phyloP scores from a whole-genome alignment of 2,113 vertebrate genomes.

The Callocephalon fimbriatum region DNA sequence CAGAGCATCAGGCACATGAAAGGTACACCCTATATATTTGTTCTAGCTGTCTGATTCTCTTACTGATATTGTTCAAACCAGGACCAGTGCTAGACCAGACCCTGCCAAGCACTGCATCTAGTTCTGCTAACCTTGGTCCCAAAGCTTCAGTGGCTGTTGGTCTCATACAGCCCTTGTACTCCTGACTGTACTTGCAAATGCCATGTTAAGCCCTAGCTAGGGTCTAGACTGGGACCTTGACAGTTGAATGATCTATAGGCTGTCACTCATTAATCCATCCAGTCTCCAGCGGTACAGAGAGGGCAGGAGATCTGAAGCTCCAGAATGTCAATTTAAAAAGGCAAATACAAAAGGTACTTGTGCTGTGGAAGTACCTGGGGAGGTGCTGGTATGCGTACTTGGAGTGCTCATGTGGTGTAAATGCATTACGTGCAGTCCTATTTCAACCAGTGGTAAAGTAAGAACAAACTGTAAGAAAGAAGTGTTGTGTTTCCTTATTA shows the following conservation, averaged over 20 bases:
- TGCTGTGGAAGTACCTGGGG: not conserved
- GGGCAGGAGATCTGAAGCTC: not conserved
- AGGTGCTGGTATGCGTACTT: not conserved
- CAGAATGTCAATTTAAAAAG: not conserved
- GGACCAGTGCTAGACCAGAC: not conserved
- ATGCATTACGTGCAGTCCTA: not conserved
- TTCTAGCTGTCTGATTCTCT: not conserved
- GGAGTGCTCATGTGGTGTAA: not conserved
- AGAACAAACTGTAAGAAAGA: not conserved
- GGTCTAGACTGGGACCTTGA: not conserved
- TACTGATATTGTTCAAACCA: not conserved
- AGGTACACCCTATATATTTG: not conserved
- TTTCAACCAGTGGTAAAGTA: not conserved
- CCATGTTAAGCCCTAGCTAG: not conserved
- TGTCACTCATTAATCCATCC: not conserved
- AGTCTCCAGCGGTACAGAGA: not conserved
- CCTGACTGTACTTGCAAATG: accelerated
- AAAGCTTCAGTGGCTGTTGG: not conserved
- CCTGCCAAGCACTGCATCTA: not conserved
- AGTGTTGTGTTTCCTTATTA: not conserved
- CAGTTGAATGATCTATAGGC: not conserved
- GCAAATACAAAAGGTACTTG: not conserved
- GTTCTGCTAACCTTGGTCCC: not conserved
- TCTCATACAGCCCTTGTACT: not conserved
- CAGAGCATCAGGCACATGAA: not conserved